Evolutionary conservation across 2,797 vertebrate genomes (phyloP), one percentile per base, ranked within the genome.

Genomic region (Scyliorhinus canicula): DNA sequence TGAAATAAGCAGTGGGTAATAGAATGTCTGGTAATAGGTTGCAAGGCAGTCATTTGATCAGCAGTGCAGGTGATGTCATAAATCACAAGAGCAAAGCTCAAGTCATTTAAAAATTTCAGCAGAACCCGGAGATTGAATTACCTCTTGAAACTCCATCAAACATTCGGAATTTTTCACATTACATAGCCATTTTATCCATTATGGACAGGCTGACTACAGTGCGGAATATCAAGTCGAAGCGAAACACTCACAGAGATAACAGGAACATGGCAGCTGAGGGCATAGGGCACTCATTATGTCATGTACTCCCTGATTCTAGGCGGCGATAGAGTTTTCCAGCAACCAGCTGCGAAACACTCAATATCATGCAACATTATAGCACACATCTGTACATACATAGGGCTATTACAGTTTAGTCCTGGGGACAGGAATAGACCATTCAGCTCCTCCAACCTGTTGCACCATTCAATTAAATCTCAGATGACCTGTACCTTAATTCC

Each of bases 161-260:
- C 47, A 26, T 60, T 90, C 35, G 16, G 63, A 82, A 95, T 65
- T 69, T 55, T 57, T 86, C 55, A 40, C 26, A 65, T 95, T 90
- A 95, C 47, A 82, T 24, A 31, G 60, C 63, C 8, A 55, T 82
- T 50, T 86, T 47, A 86, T 60, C 60, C 11, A 77, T 95, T 94
- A 95, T 69, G 82, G 95, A 88, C 63, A 95, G 52, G 65, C 40
- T 90, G 77, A 95, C 50, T 91, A 95, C 44, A 91, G 95, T 91
- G 67, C 90, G 77, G 77, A 95, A 84, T 85, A 40, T 57, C 21
- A 52, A 24, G 67, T 82, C 57, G 16, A 69, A 84, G 16, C 77
- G 52, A 71, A 86, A 85, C 47, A 95, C 93, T 69, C 40, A 28
- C 63, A 71, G 19, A 93, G 77, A 60, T 95, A 67, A 86, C 67